These are phyloP conservation scores for Plutella xylostella DNA, from an alignment of 2,888 invertebrate genomes.

Conservation along the genomic window DNA sequence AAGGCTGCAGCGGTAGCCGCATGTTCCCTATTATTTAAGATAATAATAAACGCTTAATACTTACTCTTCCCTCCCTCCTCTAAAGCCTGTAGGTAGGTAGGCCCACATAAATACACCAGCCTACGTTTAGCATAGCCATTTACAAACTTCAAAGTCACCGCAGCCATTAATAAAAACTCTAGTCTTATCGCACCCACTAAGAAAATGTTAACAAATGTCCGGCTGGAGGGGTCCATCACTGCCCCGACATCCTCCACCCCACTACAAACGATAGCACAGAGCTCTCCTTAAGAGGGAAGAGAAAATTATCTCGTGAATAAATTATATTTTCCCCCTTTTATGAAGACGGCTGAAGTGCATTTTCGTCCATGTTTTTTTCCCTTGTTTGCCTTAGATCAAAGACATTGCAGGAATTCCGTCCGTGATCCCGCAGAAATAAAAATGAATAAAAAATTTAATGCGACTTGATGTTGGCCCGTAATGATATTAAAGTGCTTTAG, in stretches of 20 bases:
- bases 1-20: too few relatives aligned
- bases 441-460: conserved; percentile 65
- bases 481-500: conserved; percentile 56
- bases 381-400: conserved; percentile 59
- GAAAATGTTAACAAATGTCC: background rate
- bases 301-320: conserved; percentile 70
- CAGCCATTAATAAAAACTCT: too few relatives aligned
- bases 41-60: too few relatives aligned
- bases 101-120: too few relatives aligned
- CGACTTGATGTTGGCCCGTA: conserved; percentile 60
- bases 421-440: conserved; percentile 57
- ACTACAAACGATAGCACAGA: conserved; percentile 46
- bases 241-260: conserved; percentile 26
- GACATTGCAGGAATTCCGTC: conserved; percentile 55
- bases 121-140: too few relatives aligned
- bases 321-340: conserved; percentile 66
- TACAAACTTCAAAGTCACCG: too few relatives aligned
- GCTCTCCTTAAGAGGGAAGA: conserved; percentile 56
- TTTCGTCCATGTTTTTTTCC: conserved; percentile 58
- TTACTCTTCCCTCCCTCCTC: too few relatives aligned
- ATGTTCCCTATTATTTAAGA: too few relatives aligned
- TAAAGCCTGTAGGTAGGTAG: too few relatives aligned
- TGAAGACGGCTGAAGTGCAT: conserved; percentile 67
- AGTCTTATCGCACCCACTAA: too few relatives aligned
- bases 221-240: background rate